Conservation (phyloP, 2,113 vertebrate species). For the Onychostoma macrolepis region DNA sequence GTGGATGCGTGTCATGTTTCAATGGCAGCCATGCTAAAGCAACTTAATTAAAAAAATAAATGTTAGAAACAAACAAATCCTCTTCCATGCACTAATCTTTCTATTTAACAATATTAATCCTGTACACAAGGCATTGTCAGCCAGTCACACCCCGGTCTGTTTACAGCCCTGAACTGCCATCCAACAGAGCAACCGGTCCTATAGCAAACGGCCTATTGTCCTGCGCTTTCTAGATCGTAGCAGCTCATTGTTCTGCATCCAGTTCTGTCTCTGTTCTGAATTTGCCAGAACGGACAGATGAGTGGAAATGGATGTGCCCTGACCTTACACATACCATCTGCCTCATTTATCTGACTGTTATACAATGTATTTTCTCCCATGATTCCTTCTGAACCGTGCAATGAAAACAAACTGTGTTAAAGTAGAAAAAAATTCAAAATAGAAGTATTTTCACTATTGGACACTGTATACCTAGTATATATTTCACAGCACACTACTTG, state of each 20-base stretch:
- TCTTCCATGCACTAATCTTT: neutral
- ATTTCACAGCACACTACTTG: neutral
- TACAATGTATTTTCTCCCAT: neutral
- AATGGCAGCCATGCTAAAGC: neutral
- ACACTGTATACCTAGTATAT: neutral
- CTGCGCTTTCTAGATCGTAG: constrained; percentile 76
- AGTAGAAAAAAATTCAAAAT: neutral
- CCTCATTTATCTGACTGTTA: constrained; percentile 33
- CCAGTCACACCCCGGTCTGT: constrained; percentile 3
- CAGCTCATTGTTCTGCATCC: constrained; percentile 72
- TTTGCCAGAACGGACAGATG: constrained; percentile 72
- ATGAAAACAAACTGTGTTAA: neutral
- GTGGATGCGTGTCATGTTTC: neutral
- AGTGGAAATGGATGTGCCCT: constrained; percentile 59
- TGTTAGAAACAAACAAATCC: neutral
- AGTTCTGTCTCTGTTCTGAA: constrained; percentile 73
- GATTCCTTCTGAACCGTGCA: neutral
- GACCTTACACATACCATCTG: constrained; percentile 15
- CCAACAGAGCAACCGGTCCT: neutral
- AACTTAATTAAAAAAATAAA: neutral
- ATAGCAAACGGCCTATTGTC: constrained; percentile 68
- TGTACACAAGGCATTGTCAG: constrained; percentile 6
- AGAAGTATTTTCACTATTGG: neutral
- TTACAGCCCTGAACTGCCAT: constrained; percentile 13
- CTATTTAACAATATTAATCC: neutral